Percentiles rank a stretch among this genome's conserved stretches.
Evolutionary conservation across 1,140 invertebrate genomes (phyloP).

Genomic region (Pseudomyrmex dendroicus): DNA sequence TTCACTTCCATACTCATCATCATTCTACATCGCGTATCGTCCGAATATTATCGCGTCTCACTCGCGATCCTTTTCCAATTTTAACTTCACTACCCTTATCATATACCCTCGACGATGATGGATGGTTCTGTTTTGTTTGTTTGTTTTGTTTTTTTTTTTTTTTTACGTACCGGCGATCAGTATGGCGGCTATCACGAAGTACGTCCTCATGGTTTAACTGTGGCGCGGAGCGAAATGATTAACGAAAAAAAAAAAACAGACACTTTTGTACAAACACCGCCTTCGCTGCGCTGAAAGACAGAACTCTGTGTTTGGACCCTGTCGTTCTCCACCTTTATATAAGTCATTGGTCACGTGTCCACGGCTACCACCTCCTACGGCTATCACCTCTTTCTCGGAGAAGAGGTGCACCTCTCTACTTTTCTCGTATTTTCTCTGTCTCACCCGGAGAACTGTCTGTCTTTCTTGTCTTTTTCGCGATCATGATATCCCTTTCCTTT

Average conservation of each 20-base stretch:
- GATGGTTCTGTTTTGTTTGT: conserved; percentile 38
- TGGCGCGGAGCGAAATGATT: conserved; percentile 49
- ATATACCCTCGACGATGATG: neutral
- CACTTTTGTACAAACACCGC: conserved; percentile 69
- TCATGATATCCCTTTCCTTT: no score
- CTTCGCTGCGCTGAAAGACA: conserved; percentile 81
- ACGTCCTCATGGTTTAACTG: conserved; percentile 80
- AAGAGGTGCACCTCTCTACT: conserved; percentile 74
- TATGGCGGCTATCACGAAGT: conserved; percentile 82
- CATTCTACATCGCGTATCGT: neutral
- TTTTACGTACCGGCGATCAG: conserved; percentile 84
- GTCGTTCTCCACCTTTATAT: conserved; percentile 83
- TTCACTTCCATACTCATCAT: conserved; percentile 57
- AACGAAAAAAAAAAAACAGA: conserved; percentile 64
- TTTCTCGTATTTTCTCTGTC: conserved; percentile 53
- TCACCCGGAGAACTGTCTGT: conserved; percentile 19
- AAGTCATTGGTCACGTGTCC: conserved; percentile 84
- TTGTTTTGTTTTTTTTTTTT: conserved; percentile 30
- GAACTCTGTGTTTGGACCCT: conserved; percentile 82
- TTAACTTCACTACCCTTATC: conserved; percentile 46
- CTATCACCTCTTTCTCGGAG: conserved; percentile 70
- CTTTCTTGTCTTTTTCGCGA: neutral
- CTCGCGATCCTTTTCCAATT: conserved; percentile 28
- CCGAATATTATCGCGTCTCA: conserved; percentile 41
- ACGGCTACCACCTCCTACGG: conserved; percentile 70